Percentiles rank a stretch among this genome's conserved stretches.
Conservation (phyloP, 2,797 vertebrate species). For the Petrocephalus schoutedeni region DNA sequence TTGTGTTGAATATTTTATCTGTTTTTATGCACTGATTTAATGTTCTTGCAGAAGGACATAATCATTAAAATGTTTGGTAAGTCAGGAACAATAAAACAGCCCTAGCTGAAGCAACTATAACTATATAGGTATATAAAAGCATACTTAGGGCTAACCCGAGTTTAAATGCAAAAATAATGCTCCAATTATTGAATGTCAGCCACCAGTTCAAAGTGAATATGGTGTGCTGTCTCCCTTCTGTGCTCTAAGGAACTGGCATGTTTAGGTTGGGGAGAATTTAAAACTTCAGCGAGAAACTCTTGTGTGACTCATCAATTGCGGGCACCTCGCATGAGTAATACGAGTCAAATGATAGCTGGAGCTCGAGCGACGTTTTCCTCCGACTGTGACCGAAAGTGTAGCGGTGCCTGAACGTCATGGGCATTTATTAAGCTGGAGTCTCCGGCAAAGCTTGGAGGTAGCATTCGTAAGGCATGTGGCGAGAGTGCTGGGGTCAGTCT, state of each 20-base stretch:
- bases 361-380: background rate
- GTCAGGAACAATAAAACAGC: background rate
- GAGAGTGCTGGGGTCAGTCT: background rate
- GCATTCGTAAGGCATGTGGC: background rate
- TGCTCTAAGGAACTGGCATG: background rate
- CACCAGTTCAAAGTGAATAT: conserved; percentile 14
- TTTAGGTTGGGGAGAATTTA: conserved; percentile 13
- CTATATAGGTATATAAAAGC: background rate
- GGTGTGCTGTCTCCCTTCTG: background rate
- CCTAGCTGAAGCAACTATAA: background rate
- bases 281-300: background rate
- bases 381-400: background rate
- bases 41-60: background rate
- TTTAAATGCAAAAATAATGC: background rate
- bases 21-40: background rate
- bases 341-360: background rate
- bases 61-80: background rate
- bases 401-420: background rate
- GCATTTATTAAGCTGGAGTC: background rate
- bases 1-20: background rate
- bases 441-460: background rate
- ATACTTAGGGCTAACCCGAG: background rate
- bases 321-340: background rate
- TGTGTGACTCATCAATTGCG: background rate
- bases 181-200: conserved; percentile 17